Evolutionary conservation across 1,140 invertebrate species (phyloP), one percentile per base, ranked within the genome.

Genomic region (Hestina assimilis): DNA sequence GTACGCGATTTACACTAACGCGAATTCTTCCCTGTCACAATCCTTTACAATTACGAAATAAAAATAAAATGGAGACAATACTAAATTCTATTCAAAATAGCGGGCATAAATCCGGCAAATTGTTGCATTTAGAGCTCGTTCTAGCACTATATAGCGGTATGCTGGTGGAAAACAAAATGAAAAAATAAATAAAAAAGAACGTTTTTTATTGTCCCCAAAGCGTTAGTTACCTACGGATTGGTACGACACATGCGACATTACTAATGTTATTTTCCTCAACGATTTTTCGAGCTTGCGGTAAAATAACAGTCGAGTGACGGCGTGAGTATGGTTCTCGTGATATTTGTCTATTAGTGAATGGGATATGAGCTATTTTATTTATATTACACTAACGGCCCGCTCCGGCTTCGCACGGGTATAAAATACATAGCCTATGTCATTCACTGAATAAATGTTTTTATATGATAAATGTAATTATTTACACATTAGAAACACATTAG

Each of bases 231-330:
- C 50, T 54, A 31, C 59, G 43, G 51, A 31, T 59, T 59, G 48
- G 41, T 48, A 31, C 47, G 52, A 53, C 59, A 55, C 43, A 43
- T 48, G 53, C 51, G 51, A 63, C 55, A 66, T 57, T 59, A 61
- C 48, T 61, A 59, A 57, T 53, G 58, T 65, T 65, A 55, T 50
- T 48, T 52, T 26, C 58, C 45, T 38, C 57, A 33, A 58, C 47
- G 53, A 61, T 66, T 66, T 59, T 59, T 66, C 24, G 63, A n/a
- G 58, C 41, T 45, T 45, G 19, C 11, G 41, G 29, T 14, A 59
- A 64, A 64, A 60, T 54, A 58, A 24, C 38, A n/a, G 23, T 35
- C 63, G 29, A 53, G 20, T 41, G 58, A 65, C 40, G 45, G 53
- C 43, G 53, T 11, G 1, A 17, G 8, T 7, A 4, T 38, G 4